phyloP scores from a whole-genome alignment of 2,888 invertebrate genomes.

The Drosophila cognata region DNA sequence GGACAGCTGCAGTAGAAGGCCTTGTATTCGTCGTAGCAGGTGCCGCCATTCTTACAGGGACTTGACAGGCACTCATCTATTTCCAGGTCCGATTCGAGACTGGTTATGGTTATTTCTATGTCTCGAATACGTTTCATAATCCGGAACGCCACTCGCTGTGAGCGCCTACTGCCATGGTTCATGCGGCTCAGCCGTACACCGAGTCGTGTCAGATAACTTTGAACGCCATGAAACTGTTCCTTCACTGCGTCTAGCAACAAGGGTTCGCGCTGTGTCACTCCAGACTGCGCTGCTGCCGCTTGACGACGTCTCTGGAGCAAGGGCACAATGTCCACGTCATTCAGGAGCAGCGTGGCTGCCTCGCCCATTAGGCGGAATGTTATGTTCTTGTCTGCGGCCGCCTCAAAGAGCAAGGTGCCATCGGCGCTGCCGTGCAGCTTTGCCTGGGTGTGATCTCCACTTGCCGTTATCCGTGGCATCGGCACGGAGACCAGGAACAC shows the following conservation, averaged over 20 bases:
- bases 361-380: constrained; percentile 90
- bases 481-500: constrained; percentile 22
- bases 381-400: constrained; percentile 91
- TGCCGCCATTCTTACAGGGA: constrained; percentile 94
- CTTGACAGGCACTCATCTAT: constrained; percentile 81
- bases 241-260: constrained; percentile 53
- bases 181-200: constrained; percentile 40
- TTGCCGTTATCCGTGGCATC: constrained; percentile 9
- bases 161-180: constrained; percentile 51
- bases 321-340: constrained; percentile 88
- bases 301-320: constrained; percentile 51
- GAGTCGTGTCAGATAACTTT: constrained; percentile 59
- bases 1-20: constrained; percentile 91
- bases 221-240: constrained; percentile 59
- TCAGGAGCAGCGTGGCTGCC: constrained; percentile 88
- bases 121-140: constrained; percentile 61
- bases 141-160: constrained; percentile 58
- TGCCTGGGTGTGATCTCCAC: constrained; percentile 11
- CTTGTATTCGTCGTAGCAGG: constrained; percentile 90
- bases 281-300: constrained; percentile 19
- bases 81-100: constrained; percentile 46
- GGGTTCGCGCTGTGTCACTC: constrained; percentile 12
- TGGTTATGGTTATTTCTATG: constrained; percentile 37
- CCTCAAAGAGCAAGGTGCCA: constrained; percentile 91
- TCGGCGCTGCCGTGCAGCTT: constrained; percentile 84